A percentile compares a stretch with the other conserved stretches of the same genome.
phyloP scores from a whole-genome alignment of 2,888 invertebrate genomes.

The Caenorhabditis sulstoni region DNA sequence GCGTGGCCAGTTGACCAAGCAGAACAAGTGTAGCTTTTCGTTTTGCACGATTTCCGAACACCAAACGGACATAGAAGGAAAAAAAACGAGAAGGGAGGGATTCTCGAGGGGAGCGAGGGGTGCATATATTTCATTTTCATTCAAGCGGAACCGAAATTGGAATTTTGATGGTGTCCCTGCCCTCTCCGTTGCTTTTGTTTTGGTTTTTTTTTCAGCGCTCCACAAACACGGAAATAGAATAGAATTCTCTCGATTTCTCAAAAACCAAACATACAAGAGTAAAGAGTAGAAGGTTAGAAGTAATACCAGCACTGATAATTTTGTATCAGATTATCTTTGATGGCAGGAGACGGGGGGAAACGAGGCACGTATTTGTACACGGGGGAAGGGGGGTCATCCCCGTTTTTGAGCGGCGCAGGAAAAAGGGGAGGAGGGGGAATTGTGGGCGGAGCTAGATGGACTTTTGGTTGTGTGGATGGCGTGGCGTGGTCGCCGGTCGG shows the following conservation, averaged over 20 bases:
- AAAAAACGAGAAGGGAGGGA: neutral
- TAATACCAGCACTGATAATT: constrained; percentile 2
- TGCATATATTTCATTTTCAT: neutral
- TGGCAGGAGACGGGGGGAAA: neutral
- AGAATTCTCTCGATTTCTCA: no score
- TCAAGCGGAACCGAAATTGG: neutral
- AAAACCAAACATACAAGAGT: no score
- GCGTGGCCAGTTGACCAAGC: constrained; percentile 30
- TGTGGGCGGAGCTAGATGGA: constrained; percentile 42
- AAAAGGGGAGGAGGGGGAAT: constrained; percentile 15
- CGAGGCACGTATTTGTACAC: constrained; percentile 49
- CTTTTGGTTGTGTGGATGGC: constrained; percentile 38
- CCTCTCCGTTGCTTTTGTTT: neutral
- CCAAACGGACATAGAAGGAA: no score
- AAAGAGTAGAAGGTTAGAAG: no score
- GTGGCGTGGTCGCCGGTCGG: constrained; percentile 23
- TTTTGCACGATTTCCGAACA: neutral
- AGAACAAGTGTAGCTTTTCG: neutral
- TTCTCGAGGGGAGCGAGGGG: neutral
- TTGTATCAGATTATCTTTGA: constrained; percentile 2
- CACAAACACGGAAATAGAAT: neutral
- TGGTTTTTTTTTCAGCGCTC: neutral
- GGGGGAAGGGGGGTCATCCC: constrained; percentile 36
- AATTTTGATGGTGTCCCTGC: neutral
- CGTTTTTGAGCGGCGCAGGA: no score